A percentile compares a stretch with the other conserved stretches of the same genome.
Evolutionary conservation across 2,797 vertebrate species (phyloP).

Genomic region (Rhynchotus rufescens): DNA sequence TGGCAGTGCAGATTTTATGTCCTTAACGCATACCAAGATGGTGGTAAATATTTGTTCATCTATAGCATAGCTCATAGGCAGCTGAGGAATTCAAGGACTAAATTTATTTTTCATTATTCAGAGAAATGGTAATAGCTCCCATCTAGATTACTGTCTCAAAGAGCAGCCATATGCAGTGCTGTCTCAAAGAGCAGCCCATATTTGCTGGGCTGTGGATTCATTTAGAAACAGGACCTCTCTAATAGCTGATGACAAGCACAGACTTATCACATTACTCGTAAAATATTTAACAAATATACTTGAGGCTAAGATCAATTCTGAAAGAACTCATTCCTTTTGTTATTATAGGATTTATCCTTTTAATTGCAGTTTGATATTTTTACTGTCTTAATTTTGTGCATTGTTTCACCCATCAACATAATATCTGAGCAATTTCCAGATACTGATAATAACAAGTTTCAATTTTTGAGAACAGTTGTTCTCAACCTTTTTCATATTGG

Average conservation of each 20-base stretch:
- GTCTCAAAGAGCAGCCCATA: neutral
- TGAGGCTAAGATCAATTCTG: neutral
- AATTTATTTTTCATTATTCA: conserved; percentile 10
- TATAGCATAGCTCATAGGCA: neutral
- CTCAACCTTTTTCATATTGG: neutral
- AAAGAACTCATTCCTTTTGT: neutral
- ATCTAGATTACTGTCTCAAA: neutral
- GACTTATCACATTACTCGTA: neutral
- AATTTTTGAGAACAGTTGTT: neutral
- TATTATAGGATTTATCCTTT: neutral
- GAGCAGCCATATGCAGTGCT: neutral
- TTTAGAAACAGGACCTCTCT: neutral
- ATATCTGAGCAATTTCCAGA: neutral
- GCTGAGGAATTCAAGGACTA: conserved; percentile 23
- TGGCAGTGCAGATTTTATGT: conserved; percentile 32
- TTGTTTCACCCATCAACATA: neutral
- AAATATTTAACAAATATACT: conserved; percentile 2
- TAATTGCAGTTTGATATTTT: neutral
- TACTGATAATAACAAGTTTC: neutral
- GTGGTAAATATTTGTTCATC: conserved; percentile 52
- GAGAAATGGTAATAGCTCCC: neutral
- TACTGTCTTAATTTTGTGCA: neutral
- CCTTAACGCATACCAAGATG: neutral
- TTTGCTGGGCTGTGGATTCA: neutral
- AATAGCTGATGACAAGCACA: neutral